A percentile compares a stretch with the other conserved stretches of the same genome.
Evolutionary conservation across 2,113 vertebrate species (phyloP).

Genomic region (Gopherus evgoodei): DNA sequence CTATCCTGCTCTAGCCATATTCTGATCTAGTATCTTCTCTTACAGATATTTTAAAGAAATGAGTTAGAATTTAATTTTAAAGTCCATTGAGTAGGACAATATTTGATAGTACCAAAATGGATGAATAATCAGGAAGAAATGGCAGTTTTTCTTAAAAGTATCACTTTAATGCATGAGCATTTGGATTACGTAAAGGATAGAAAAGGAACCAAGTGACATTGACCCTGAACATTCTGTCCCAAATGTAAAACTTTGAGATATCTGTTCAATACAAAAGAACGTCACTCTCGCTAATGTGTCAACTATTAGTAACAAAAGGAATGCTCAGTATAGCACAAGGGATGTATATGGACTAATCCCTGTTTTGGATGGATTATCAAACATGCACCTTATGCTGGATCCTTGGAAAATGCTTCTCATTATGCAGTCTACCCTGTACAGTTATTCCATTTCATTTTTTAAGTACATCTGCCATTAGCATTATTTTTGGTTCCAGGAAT

Average conservation of each 20-base stretch:
- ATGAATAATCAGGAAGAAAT: not conserved
- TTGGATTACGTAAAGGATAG: not conserved
- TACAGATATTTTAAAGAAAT: not conserved
- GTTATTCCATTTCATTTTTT: not conserved
- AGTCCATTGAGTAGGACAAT: not conserved
- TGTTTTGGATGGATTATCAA: not conserved
- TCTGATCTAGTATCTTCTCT: not conserved
- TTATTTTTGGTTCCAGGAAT: not conserved
- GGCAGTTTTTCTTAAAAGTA: not conserved
- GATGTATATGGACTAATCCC: not conserved
- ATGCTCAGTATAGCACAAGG: not conserved
- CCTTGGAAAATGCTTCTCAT: not conserved
- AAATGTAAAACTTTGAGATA: not conserved
- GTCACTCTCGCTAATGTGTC: not conserved
- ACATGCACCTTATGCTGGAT: not conserved
- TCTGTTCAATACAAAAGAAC: not conserved
- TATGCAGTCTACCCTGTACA: too few relatives aligned
- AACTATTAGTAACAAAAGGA: not conserved
- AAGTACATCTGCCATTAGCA: not conserved
- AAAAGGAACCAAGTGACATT: not conserved
- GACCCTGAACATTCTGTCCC: not conserved
- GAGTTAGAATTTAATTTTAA: not conserved
- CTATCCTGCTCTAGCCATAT: not conserved
- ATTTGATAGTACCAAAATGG: not conserved
- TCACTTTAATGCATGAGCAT: not conserved